These are phyloP conservation scores for Dinoponera quadriceps DNA, from an alignment of 1,140 invertebrate species.

Conservation along the genomic window DNA sequence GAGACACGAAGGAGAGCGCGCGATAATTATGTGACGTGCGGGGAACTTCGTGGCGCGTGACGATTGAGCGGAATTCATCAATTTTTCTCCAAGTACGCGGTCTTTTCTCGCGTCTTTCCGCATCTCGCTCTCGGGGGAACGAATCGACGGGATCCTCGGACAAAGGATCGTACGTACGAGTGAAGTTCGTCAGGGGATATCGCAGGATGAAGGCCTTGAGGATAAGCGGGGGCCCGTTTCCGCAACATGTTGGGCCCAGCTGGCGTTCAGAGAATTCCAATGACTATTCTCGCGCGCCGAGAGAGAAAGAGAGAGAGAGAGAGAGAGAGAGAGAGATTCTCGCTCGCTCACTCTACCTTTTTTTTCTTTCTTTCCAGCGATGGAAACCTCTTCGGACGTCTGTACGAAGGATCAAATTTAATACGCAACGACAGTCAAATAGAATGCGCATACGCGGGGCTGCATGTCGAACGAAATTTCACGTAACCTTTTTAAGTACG, in stretches of 20 bases:
- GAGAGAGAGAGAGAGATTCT: too few species aligned
- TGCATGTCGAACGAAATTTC: conserved; percentile 20
- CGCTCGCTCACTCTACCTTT: neutral
- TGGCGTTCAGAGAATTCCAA: conserved; percentile 50
- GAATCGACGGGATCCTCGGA: neutral
- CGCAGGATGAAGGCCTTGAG: conserved; percentile 22
- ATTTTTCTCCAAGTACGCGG: neutral
- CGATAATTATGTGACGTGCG: neutral
- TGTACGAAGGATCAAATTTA: conserved; percentile 13
- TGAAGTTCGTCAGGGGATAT: conserved; percentile 14
- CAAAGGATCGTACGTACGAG: neutral
- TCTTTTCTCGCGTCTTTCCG: neutral
- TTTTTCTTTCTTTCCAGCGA: neutral
- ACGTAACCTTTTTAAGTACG: conserved; percentile 32
- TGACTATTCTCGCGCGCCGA: neutral
- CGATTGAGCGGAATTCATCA: too few species aligned
- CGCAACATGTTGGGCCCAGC: conserved; percentile 69
- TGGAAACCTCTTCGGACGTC: too few species aligned
- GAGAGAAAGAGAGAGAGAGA: conserved; percentile 10
- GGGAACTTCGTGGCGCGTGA: too few species aligned
- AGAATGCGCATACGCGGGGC: neutral
- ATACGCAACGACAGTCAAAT: neutral
- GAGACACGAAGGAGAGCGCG: neutral
- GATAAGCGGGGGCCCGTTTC: conserved; percentile 8
- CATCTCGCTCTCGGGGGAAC: too few species aligned